A percentile compares a stretch with the other conserved stretches of the same genome.
Conservation (phyloP, 1,140 invertebrate species). For the Amyelois transitella region DNA sequence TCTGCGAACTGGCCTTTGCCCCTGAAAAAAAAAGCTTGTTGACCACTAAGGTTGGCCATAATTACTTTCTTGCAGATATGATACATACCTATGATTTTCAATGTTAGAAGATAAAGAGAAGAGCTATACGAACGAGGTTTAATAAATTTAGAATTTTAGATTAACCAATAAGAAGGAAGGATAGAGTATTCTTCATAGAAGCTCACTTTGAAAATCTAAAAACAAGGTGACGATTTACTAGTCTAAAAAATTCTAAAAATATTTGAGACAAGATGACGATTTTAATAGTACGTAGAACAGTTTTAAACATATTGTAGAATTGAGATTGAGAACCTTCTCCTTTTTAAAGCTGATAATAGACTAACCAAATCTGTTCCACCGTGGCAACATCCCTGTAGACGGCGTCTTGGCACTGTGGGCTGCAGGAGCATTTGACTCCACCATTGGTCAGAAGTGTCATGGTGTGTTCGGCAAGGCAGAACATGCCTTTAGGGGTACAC, state of each 20-base stretch:
- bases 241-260: no score
- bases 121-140: no score
- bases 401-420: conserved; percentile 54
- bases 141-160: no score
- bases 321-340: no score
- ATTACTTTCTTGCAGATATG: not conserved
- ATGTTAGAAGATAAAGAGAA: not conserved
- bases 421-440: conserved; percentile 43
- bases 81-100: not conserved
- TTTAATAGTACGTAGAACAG: no score
- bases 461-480: conserved; percentile 35
- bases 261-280: no score
- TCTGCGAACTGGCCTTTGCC: conserved; percentile 38
- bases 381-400: conserved; percentile 42
- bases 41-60: not conserved
- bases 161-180: no score
- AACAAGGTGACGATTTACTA: no score
- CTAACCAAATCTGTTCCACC: conserved; percentile 44
- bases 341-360: no score
- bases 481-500: conserved; percentile 56
- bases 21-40: conserved; percentile 20
- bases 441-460: conserved; percentile 21
- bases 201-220: no score
- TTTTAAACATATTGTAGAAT: no score
- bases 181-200: no score